A percentile compares a stretch with the other conserved stretches of the same genome.
phyloP scores from a whole-genome alignment of 2,797 vertebrate species.

The Clangula hyemalis region DNA sequence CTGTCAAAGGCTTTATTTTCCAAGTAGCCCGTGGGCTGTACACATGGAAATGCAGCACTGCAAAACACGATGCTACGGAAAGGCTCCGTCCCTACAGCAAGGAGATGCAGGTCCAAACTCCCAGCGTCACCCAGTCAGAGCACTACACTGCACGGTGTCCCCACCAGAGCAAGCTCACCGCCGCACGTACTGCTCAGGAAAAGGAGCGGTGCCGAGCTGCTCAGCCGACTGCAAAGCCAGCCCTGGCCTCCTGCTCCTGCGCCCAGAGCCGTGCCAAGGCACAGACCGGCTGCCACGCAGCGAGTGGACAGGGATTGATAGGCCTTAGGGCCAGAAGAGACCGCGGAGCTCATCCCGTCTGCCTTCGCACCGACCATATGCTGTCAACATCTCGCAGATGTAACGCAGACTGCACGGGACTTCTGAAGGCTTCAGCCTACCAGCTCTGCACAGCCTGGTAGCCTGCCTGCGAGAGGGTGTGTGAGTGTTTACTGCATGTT shows the following conservation, averaged over 20 bases:
- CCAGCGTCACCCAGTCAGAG: fast-evolving
- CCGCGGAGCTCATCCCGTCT: neutral
- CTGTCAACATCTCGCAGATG: neutral
- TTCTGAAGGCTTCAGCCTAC: neutral
- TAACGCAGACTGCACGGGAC: neutral
- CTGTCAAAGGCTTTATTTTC: neutral
- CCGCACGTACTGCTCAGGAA: fast-evolving
- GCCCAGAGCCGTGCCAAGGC: neutral
- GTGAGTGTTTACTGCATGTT: neutral
- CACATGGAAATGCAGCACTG: neutral
- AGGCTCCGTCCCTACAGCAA: neutral
- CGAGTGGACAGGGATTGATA: neutral
- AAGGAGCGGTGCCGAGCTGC: neutral
- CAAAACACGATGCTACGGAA: neutral
- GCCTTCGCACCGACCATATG: neutral
- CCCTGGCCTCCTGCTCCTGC: fast-evolving
- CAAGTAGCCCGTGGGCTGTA: neutral
- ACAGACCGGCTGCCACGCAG: neutral
- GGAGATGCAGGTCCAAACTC: neutral
- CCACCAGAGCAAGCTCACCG: fast-evolving
- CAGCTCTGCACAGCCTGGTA: neutral
- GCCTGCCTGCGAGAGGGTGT: fast-evolving
- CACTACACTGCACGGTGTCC: fast-evolving
- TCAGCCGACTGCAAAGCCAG: neutral
- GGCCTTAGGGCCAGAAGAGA: neutral